phyloP scores from a whole-genome alignment of 1,140 invertebrate genomes.

The Drosophila takahashii region DNA sequence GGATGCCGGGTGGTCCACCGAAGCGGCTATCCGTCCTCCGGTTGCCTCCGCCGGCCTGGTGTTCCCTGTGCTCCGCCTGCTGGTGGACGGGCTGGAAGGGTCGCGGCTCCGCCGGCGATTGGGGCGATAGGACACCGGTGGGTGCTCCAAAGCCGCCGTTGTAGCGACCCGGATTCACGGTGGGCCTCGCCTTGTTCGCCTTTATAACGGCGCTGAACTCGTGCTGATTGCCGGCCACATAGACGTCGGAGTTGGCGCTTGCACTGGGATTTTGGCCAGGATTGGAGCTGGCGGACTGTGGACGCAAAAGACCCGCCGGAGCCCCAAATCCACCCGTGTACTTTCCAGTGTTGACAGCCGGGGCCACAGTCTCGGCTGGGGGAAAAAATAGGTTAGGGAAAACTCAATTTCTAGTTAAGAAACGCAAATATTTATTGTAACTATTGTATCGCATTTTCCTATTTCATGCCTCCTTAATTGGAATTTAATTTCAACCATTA shows the following conservation, averaged over 20 bases:
- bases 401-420: no score
- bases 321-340: conserved; percentile 77
- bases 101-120: conserved; percentile 40
- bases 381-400: no score
- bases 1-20: conserved; percentile 79
- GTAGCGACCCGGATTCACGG: conserved; percentile 55
- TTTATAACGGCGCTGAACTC: conserved; percentile 47
- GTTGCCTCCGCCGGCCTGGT: conserved; percentile 1
- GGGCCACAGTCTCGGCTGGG: conserved; percentile 25
- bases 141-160: conserved; percentile 67
- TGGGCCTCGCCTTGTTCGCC: conserved; percentile 39
- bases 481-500: no score
- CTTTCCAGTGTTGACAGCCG: conserved; percentile 49
- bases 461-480: no score
- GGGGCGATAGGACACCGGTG: conserved; percentile 51
- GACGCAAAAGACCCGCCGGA: conserved; percentile 63
- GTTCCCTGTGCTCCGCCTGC: conserved; percentile 14
- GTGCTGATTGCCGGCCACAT: conserved; percentile 60
- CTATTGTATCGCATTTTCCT: no score
- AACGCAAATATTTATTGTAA: no score
- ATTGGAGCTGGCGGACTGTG: conserved; percentile 41
- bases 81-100: conserved; percentile 56
- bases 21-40: conserved; percentile 52
- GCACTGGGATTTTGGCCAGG: neutral
- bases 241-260: conserved; percentile 47